Percentiles rank a stretch among this genome's conserved stretches.
phyloP scores from a whole-genome alignment of 2,113 vertebrate species.

The Malurus alboscapulatus region DNA sequence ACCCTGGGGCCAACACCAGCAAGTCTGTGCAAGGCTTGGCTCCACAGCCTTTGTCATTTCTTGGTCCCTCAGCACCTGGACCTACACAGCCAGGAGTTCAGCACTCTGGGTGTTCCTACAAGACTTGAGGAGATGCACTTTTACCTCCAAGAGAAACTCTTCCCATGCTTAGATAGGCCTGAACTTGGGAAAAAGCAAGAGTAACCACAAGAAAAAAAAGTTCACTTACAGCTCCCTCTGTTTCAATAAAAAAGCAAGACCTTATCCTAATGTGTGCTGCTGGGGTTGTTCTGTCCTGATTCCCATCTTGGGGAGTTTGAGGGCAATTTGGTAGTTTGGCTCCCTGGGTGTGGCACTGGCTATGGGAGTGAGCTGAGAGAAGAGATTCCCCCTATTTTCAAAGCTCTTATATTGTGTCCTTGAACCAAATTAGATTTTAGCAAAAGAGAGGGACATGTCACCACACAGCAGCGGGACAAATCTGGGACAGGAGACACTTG shows the following conservation, averaged over 20 bases:
- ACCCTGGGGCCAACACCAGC: background rate
- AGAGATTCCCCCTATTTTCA: background rate
- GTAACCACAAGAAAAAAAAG: background rate
- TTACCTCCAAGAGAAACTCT: background rate
- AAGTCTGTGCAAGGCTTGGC: background rate
- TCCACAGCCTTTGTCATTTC: background rate
- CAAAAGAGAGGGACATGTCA: background rate
- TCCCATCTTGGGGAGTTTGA: background rate
- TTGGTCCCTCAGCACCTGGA: background rate
- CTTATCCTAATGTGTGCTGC: background rate
- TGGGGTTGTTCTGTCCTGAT: background rate
- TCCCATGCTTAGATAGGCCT: background rate
- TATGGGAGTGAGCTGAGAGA: background rate
- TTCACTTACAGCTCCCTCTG: background rate
- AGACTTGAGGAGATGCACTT: background rate
- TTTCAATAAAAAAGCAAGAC: background rate
- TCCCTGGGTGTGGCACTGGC: background rate
- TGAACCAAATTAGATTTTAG: background rate
- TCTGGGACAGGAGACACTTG: background rate
- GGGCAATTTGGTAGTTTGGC: background rate
- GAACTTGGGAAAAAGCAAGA: background rate
- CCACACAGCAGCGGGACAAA: background rate
- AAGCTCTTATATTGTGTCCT: background rate
- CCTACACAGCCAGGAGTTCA: background rate
- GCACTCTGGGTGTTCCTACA: background rate